Evolutionary conservation across 2,888 invertebrate genomes (phyloP).

Genomic region (Temnothorax rugatulus): DNA sequence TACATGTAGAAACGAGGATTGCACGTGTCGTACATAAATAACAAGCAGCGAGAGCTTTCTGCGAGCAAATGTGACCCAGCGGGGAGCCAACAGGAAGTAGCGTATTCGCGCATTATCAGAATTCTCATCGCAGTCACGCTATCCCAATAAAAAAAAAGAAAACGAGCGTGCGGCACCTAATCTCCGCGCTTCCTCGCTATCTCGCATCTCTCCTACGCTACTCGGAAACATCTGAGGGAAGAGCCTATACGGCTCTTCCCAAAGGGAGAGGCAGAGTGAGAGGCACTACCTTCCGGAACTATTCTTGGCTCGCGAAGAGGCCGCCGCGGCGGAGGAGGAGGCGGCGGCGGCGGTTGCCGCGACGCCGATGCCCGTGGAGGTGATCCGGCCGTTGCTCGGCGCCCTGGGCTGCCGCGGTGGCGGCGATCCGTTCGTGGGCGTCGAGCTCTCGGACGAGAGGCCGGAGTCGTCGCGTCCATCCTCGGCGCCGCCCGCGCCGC

Average conservation of each 20-base stretch:
- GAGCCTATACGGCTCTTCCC: not conserved
- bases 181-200: conserved; percentile 6
- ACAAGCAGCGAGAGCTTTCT: not conserved
- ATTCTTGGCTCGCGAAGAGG: conserved; percentile 76
- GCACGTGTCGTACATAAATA: not conserved
- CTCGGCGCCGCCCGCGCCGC: conserved; percentile 70
- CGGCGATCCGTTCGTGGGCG: conserved; percentile 84
- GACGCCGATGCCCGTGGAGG: not conserved
- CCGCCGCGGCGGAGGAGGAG: conserved; percentile 56
- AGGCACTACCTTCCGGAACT: conserved; percentile 78
- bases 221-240: conserved; percentile 22
- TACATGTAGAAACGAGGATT: not conserved
- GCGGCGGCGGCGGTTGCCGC: conserved; percentile 46
- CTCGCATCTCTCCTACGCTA: conserved; percentile 15
- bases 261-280: not conserved
- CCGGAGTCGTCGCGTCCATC: conserved; percentile 84
- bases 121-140: conserved; percentile 20
- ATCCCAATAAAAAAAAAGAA: not conserved
- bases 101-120: conserved; percentile 8
- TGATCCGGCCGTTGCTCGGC: conserved; percentile 36
- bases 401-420: conserved; percentile 78
- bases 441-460: conserved; percentile 83
- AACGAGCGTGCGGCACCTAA: not conserved
- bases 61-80: not conserved
- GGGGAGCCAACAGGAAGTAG: not conserved